Base-by-base conservation (phyloP, 2,888 invertebrate species). In the Torymus aiolomorphi region DNA sequence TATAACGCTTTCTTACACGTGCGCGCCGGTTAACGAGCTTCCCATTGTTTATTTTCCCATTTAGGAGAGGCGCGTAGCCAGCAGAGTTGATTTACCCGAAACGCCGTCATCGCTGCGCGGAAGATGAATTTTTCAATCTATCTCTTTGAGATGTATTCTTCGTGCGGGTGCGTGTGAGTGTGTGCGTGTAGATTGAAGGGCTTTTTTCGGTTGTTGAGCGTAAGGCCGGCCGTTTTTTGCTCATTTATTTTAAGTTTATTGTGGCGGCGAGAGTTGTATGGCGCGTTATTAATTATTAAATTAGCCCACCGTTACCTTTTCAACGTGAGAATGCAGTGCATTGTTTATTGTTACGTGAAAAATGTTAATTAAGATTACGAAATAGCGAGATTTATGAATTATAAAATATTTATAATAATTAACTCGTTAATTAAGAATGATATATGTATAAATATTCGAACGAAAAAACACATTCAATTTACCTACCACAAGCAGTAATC, bases 11-110 rank as follows among this genome's bases (percentile, higher is more conserved):
- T 86, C 84, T 42, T 18, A 20, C 16, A 84, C 76, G 79, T 82
- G 82, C 80, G 76, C 42, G 81, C 84, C 82, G 82, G 82, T 85
- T 89, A 89, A 89, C 87, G 87, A 89, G 88, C 84, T 84, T 82
- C 31, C 79, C 83, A 86, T 88, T 88, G 87, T 88, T 89, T 88
- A 87, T 88, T 88, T 89, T 88, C 83, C 82, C 86, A 83, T 86
- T 87, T 86, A 84, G 85, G 31, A 84, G 54, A 57, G 49, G 65
- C 12, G 71, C 31, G 31, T 5, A 49, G 61, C 20, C n/a, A n/a
- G 51, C 10, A 10, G 24, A 62, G 62, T 62, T 18, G 18, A 31
- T 31, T 31, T 31, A 31, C 31, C 13, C 8, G 66, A 51, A 24
- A n/a, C 11, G 10, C 31, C 56, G 57, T 65, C 51, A 65, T 73